A percentile compares a stretch with the other conserved stretches of the same genome.
Evolutionary conservation across 2,888 invertebrate genomes (phyloP).

Genomic region (Synergus umbraculus): DNA sequence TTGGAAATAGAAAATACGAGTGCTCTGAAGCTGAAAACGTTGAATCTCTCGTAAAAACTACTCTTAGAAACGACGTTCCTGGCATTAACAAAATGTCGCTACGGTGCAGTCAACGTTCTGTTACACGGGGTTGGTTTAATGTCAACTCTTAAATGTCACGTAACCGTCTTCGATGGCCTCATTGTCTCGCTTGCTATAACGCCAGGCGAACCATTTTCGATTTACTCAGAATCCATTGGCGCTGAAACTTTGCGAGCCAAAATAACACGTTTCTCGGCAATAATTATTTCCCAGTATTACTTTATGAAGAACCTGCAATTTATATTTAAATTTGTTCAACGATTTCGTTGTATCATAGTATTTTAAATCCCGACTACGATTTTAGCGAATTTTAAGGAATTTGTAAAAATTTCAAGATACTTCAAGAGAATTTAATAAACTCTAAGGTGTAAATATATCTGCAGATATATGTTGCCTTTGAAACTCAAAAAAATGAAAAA

Average conservation of each 20-base stretch:
- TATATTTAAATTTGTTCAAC: not conserved
- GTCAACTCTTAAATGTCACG: conserved; percentile 75
- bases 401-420: too few species aligned
- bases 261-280: conserved; percentile 6
- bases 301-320: not conserved
- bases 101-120: conserved; percentile 56
- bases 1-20: conserved; percentile 14
- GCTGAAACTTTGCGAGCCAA: conserved; percentile 13
- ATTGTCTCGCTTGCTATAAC: conserved; percentile 55
- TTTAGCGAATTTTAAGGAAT: too few species aligned
- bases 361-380: too few species aligned
- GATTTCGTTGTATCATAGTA: too few species aligned
- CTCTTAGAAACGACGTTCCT: conserved; percentile 66
- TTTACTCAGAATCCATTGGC: conserved; percentile 31
- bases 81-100: conserved; percentile 74
- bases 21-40: conserved; percentile 55
- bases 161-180: conserved; percentile 63
- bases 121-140: conserved; percentile 65
- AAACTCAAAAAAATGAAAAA: not conserved
- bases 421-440: too few species aligned
- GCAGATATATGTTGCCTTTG: not conserved
- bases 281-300: conserved; percentile 21
- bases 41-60: conserved; percentile 69
- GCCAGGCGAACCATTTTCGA: conserved; percentile 25
- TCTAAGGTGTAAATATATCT: not conserved